Evolutionary conservation across 2,888 invertebrate genomes (phyloP).

Genomic region (Epirrhoe tristata): DNA sequence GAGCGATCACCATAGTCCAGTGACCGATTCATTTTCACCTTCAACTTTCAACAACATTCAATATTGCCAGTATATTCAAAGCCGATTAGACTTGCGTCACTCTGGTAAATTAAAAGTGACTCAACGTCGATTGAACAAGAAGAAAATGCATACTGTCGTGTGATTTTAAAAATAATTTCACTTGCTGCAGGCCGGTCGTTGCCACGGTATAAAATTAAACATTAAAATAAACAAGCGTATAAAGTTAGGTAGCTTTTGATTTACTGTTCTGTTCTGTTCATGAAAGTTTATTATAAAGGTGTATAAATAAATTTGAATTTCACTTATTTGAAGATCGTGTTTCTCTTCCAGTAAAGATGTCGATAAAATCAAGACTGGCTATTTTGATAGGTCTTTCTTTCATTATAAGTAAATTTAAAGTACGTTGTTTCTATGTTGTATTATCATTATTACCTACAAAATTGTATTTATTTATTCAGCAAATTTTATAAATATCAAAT

Average conservation of each 20-base stretch:
- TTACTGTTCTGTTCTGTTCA: conserved; percentile 57
- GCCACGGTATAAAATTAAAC: conserved; percentile 81
- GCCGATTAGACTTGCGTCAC: conserved; percentile 37
- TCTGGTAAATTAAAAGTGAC: conserved; percentile 36
- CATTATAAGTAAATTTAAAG: not conserved
- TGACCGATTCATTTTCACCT: conserved; percentile 32
- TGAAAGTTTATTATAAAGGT: conserved; percentile 52
- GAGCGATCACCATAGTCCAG: conserved; percentile 16
- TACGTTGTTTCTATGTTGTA: not conserved
- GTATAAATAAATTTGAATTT: conserved; percentile 41
- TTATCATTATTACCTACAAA: not conserved
- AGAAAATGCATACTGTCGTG: conserved; percentile 47
- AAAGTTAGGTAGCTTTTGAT: conserved; percentile 76
- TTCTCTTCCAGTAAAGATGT: not conserved
- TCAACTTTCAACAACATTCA: conserved; percentile 33
- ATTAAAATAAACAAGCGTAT: conserved; percentile 80
- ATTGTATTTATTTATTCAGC: not conserved
- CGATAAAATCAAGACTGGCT: too few relatives aligned
- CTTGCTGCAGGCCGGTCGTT: conserved; percentile 65
- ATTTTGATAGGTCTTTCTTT: not conserved
- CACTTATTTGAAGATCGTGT: conserved; percentile 2
- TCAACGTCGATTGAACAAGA: conserved; percentile 36
- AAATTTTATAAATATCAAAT: conserved; percentile 1
- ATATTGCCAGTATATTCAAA: conserved; percentile 36
- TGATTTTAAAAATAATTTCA: conserved; percentile 50